These are phyloP conservation scores for Dascyllus trimaculatus DNA, from an alignment of 2,113 vertebrate genomes.

Conservation along the genomic window DNA sequence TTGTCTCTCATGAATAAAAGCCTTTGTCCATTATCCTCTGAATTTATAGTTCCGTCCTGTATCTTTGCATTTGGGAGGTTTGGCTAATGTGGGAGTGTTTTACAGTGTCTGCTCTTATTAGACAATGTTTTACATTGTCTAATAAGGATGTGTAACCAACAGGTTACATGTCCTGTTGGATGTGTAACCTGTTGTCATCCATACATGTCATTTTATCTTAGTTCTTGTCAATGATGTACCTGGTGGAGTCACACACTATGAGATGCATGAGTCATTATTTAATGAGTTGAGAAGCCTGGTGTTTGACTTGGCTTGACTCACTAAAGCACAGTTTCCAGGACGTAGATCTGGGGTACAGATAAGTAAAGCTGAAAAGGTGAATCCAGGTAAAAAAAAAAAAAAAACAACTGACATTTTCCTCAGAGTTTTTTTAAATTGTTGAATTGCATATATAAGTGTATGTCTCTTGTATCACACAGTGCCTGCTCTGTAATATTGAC, in stretches of 20 bases:
- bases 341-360: background rate
- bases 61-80: conserved; percentile 14
- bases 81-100: conserved; percentile 9
- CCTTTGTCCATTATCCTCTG: conserved; percentile 64
- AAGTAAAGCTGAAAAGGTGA: conserved; percentile 5
- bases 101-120: conserved; percentile 11
- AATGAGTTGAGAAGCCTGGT: conserved; percentile 38
- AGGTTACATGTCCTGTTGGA: too few species aligned
- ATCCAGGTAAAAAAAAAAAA: conserved; percentile 1
- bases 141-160: too few species aligned
- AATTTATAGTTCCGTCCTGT: conserved; percentile 46
- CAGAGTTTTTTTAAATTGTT: too few species aligned
- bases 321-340: conserved; percentile 4
- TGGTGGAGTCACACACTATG: background rate
- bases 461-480: too few species aligned
- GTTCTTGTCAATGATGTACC: conserved; percentile 17
- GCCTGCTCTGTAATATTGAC: too few species aligned
- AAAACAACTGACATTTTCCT: background rate
- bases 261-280: conserved; percentile 49
- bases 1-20: conserved; percentile 68
- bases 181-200: background rate
- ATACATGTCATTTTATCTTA: conserved; percentile 19
- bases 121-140: too few species aligned
- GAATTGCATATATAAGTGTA: too few species aligned
- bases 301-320: conserved; percentile 61